Conservation (phyloP, 2,797 vertebrate genomes). For the Ctenopoma multispine region DNA sequence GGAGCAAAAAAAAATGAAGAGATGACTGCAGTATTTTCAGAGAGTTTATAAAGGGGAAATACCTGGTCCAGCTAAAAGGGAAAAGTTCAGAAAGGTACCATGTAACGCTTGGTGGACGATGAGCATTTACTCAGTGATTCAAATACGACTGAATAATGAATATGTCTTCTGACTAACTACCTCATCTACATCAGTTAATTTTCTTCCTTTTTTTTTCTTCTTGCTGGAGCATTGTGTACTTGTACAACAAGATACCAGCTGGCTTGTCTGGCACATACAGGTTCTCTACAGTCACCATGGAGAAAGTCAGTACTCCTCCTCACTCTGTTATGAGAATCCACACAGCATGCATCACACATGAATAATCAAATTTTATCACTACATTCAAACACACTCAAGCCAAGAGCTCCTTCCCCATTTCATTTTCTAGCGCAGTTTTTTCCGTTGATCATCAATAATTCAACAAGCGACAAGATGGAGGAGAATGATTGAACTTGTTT, state of each 20-base stretch:
- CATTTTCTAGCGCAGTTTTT: conserved; percentile 55
- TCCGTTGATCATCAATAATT: conserved; percentile 77
- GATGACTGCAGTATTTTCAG: conserved; percentile 16
- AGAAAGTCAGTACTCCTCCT: conserved; percentile 60
- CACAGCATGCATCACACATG: conserved; percentile 68
- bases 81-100: background rate
- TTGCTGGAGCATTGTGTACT: conserved; percentile 62
- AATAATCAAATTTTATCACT: conserved; percentile 71
- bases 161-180: conserved; percentile 28
- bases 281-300: conserved; percentile 68
- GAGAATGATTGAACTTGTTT: conserved; percentile 73
- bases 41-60: background rate
- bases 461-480: conserved; percentile 74
- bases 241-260: conserved; percentile 71
- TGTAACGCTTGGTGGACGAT: conserved; percentile 4
- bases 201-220: conserved; percentile 12
- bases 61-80: background rate
- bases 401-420: conserved; percentile 43
- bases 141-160: conserved; percentile 36
- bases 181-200: conserved; percentile 35
- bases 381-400: conserved; percentile 62
- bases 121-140: conserved; percentile 32
- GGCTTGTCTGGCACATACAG: conserved; percentile 71
- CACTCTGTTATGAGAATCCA: conserved; percentile 58
- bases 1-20: conserved; percentile 12